Conservation (phyloP, 1,140 invertebrate species). For the Bombyx mandarina region DNA sequence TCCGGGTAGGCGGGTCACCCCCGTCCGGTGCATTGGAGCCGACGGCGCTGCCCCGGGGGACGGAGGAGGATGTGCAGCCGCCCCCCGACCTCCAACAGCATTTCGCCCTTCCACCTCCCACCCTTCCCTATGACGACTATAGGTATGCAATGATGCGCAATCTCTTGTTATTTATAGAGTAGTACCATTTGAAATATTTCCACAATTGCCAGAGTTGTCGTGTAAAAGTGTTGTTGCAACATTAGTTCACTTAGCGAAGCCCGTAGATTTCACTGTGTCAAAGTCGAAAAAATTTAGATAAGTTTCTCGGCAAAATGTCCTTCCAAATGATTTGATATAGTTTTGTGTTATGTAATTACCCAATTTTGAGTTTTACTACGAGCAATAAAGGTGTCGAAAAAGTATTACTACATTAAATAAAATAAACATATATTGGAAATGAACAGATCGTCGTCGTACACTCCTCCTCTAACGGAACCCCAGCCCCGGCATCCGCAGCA, state of each 20-base stretch:
- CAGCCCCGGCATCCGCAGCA: conserved; percentile 18
- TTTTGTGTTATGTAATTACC: no score
- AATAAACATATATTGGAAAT: not conserved
- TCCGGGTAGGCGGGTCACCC: conserved; percentile 33
- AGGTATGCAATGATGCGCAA: conserved; percentile 17
- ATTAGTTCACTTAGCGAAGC: no score
- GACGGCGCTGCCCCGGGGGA: conserved; percentile 7
- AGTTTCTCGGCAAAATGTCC: no score
- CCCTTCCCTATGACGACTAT: conserved; percentile 35
- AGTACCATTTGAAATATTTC: no score
- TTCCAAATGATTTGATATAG: no score
- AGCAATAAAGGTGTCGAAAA: not conserved
- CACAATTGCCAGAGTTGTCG: no score
- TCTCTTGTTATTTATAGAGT: no score
- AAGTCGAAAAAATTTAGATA: no score
- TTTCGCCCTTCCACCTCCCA: conserved; percentile 44
- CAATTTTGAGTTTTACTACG: no score
- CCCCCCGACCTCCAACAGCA: conserved; percentile 30
- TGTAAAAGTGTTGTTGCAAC: no score
- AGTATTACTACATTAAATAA: not conserved
- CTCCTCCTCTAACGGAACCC: not conserved
- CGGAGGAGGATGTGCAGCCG: conserved; percentile 13
- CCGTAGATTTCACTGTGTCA: no score
- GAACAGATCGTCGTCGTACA: conserved; percentile 11
- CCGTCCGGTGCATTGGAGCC: conserved; percentile 18